Evolutionary conservation across 2,888 invertebrate genomes (phyloP), one percentile per base, ranked within the genome.

Genomic region (Stenurella melanura): DNA sequence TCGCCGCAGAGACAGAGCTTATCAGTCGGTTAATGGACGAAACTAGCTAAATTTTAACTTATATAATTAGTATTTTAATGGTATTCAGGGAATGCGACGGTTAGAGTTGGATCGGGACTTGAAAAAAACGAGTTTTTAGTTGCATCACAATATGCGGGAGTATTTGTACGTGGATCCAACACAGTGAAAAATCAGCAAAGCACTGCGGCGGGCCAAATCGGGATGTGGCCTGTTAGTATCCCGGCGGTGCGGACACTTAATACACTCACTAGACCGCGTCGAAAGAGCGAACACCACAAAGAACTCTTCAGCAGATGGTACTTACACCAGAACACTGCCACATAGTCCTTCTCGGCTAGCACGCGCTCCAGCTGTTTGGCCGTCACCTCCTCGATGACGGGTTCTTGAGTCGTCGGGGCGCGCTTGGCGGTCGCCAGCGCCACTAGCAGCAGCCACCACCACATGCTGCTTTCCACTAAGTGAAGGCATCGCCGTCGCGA

Each of bases 271-370:
- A 57, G 66, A 63, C 72, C 71, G 68, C 60, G 67, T 15, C 61
- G 56, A 21, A n/a, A 61, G 54, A 17, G 57, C 76, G 64, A 50
- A 67, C 71, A 73, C 75, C 78, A 77, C 72, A 75, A 61, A 61
- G 21, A 61, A 61, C 42, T 60, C 70, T 69, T 73, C 67, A 30
- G 34, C 67, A 56, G 58, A 17, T 66, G 72, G 69, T 92, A 96
- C 97, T 97, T 95, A 97, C 97, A 97, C 96, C 97, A 97, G 92
- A 95, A 97, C 91, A 97, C 97, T 90, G 97, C 97, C 90, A 97
- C 96, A 92, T 95, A 96, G 92, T 96, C 96, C 93, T 96, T 96
- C 87, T 96, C 96, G 90, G 94, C 93, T 90, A 97, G 93, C 87
- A 96, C 93, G 90, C 95, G 94, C 90, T 96, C 97, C 91, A 97